phyloP scores from a whole-genome alignment of 2,797 vertebrate genomes.

The Squalus acanthias region DNA sequence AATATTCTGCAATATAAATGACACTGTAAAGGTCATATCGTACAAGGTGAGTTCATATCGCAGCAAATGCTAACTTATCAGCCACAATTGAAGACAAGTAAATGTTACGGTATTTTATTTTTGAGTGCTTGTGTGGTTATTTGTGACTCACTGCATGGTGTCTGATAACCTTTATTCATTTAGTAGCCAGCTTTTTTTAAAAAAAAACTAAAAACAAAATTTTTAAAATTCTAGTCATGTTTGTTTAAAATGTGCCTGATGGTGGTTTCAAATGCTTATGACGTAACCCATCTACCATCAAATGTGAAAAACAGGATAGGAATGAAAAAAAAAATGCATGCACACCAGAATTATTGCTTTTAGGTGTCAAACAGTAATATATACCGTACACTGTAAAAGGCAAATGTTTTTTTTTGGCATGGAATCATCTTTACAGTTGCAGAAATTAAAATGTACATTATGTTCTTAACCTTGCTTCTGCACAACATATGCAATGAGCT shows the following conservation, averaged over 20 bases:
- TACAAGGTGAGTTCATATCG: slow-evolving; percentile 16
- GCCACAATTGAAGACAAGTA: slow-evolving; percentile 29
- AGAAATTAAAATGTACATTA: neutral
- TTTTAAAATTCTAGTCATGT: neutral
- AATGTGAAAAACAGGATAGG: slow-evolving; percentile 22
- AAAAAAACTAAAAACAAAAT: neutral
- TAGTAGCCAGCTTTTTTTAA: neutral
- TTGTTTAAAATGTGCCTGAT: neutral
- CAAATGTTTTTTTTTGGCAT: neutral
- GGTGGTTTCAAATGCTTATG: neutral
- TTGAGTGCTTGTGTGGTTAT: slow-evolving; percentile 29
- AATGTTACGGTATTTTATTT: slow-evolving; percentile 17
- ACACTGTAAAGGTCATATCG: slow-evolving; percentile 29
- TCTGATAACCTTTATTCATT: slow-evolving; percentile 26
- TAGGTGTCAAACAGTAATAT: neutral
- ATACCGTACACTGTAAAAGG: neutral
- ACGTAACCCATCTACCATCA: neutral
- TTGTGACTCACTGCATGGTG: slow-evolving; percentile 20
- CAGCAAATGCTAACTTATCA: neutral
- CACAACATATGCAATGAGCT: neutral
- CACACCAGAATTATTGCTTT: neutral
- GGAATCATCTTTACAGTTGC: neutral
- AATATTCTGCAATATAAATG: slow-evolving; percentile 11
- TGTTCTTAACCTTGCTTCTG: neutral
- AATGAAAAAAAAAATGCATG: neutral